Evolutionary conservation across 1,140 invertebrate species (phyloP).

Genomic region (Eriosoma lanigerum): DNA sequence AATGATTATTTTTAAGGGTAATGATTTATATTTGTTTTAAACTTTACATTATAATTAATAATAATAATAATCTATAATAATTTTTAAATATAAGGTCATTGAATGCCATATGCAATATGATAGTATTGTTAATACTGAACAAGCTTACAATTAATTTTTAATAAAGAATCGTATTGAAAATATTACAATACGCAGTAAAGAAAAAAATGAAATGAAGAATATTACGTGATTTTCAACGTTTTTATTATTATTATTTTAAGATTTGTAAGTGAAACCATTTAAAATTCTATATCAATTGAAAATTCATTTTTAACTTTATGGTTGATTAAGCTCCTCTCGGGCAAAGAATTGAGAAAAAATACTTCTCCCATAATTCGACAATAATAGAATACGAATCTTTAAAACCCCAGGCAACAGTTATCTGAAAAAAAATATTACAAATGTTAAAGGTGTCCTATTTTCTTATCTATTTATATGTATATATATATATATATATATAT

Average conservation of each 20-base stretch:
- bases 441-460: slow-evolving; percentile 6
- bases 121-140: no score
- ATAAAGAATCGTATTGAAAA: not conserved
- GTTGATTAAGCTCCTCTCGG: not conserved
- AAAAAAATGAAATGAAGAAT: not conserved
- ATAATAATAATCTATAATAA: no score
- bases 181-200: not conserved
- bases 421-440: not conserved
- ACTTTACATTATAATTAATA: no score
- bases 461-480: not conserved
- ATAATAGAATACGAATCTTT: slow-evolving; percentile 8
- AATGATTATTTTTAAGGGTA: no score
- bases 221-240: slow-evolving; percentile 5
- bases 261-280: not conserved
- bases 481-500: not conserved
- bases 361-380: not conserved
- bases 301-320: not conserved
- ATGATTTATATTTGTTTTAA: no score
- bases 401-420: not conserved
- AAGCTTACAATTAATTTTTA: no score
- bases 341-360: not conserved
- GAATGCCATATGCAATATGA: no score
- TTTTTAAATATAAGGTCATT: no score
- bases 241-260: not conserved
- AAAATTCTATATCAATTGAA: not conserved